Conservation (phyloP, 2,113 vertebrate genomes). For the Rutilus rutilus region DNA sequence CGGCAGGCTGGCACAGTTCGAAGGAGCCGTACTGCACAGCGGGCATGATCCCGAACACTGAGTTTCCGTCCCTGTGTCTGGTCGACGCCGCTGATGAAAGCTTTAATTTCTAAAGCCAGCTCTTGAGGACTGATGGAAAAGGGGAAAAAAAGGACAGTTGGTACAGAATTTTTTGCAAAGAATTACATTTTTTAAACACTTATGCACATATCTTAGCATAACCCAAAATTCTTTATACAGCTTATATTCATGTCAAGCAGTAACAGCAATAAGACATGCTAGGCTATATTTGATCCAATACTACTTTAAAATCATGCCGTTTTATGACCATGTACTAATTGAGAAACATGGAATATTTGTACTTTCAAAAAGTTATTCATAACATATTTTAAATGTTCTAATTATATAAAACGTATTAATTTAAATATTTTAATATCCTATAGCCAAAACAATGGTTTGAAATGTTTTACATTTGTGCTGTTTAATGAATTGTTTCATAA, state of each 20-base stretch:
- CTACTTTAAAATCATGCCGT: background rate
- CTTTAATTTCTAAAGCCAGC: conserved; percentile 89
- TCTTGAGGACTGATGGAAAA: conserved; percentile 81
- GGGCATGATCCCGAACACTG: conserved; percentile 85
- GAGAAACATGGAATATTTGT: background rate
- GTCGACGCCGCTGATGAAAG: conserved; percentile 88
- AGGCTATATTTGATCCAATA: background rate
- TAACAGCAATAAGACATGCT: background rate
- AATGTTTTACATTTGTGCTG: background rate
- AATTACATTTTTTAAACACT: background rate
- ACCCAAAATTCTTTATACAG: too few relatives aligned
- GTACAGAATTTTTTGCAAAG: background rate
- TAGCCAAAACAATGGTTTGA: background rate
- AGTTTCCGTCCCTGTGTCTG: conserved; percentile 85
- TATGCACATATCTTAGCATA: too few relatives aligned
- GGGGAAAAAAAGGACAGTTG: background rate
- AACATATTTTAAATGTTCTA: background rate
- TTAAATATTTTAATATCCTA: background rate
- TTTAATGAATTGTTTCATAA: background rate
- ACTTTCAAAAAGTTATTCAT: background rate
- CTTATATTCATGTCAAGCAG: background rate
- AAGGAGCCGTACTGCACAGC: conserved; percentile 87
- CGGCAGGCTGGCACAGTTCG: conserved; percentile 88
- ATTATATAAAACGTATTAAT: background rate
- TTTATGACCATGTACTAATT: background rate